Percentiles rank a stretch among this genome's conserved stretches.
These are phyloP conservation scores for Takifugu rubripes DNA, from an alignment of 2,797 vertebrate genomes.

Conservation along the genomic window DNA sequence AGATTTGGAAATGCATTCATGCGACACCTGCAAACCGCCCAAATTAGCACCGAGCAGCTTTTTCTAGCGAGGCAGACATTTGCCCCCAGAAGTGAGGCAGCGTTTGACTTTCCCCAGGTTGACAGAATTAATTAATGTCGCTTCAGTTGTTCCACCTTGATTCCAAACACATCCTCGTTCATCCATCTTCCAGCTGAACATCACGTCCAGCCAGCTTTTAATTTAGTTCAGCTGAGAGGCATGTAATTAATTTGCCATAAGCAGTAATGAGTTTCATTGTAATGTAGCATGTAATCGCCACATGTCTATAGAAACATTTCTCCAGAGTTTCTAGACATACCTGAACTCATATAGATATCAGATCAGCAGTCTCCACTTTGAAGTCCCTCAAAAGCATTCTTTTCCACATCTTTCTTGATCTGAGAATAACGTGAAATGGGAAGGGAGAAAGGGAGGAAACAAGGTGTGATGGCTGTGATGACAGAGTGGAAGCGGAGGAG, in stretches of 20 bases:
- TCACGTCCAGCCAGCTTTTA: conserved; percentile 57
- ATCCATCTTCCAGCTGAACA: conserved; percentile 50
- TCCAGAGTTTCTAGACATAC: conserved; percentile 37
- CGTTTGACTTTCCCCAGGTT: background rate
- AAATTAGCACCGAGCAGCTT: too few relatives aligned
- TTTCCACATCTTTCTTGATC: conserved; percentile 11
- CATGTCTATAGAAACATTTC: conserved; percentile 39
- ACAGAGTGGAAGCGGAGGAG: conserved; percentile 23
- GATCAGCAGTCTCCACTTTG: conserved; percentile 33
- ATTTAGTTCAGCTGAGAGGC: conserved; percentile 60
- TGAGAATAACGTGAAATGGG: conserved; percentile 13
- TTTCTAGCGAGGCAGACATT: too few relatives aligned
- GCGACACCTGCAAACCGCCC: background rate
- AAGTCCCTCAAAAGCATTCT: conserved; percentile 46
- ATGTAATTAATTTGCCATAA: conserved; percentile 65
- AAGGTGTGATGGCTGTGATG: conserved; percentile 43
- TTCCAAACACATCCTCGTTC: conserved; percentile 41
- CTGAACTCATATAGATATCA: conserved; percentile 27
- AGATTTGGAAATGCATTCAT: too few relatives aligned
- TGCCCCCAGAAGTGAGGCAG: too few relatives aligned
- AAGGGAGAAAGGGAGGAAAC: conserved; percentile 23
- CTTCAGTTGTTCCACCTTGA: conserved; percentile 23
- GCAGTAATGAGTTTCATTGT: conserved; percentile 63
- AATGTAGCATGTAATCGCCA: conserved; percentile 60
- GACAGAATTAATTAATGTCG: background rate